Conservation (phyloP, 2,113 vertebrate genomes). For the Chionomys nivalis region DNA sequence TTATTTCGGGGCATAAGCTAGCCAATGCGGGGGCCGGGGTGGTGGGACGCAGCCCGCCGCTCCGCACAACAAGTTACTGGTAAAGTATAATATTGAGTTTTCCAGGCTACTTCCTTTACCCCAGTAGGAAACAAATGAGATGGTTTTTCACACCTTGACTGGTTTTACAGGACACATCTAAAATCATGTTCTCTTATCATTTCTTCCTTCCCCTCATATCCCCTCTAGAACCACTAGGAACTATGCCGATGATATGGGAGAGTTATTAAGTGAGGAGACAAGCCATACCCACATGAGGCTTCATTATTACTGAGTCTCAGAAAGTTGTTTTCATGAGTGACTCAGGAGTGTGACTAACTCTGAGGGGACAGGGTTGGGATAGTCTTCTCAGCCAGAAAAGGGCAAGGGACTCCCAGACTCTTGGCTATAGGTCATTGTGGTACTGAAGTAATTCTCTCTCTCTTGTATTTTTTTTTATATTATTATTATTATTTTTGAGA, state of each 20-base stretch:
- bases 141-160: background rate
- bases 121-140: background rate
- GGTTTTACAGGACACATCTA: background rate
- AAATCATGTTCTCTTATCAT: background rate
- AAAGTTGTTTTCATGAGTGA: background rate
- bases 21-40: too few species aligned
- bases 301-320: background rate
- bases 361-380: background rate
- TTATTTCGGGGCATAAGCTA: too few species aligned
- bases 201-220: background rate
- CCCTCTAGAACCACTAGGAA: conserved; percentile 4
- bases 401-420: too few species aligned
- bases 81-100: background rate
- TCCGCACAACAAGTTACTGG: too few species aligned
- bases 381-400: background rate
- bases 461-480: fast-evolving
- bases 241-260: background rate
- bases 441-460: background rate
- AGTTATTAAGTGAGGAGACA: background rate
- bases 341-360: background rate
- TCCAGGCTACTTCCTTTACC: background rate
- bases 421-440: background rate
- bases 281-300: background rate
- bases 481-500: too few species aligned
- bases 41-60: too few species aligned